Base-by-base conservation (phyloP, 2,888 invertebrate species). In the Lumbricus terrestris region DNA sequence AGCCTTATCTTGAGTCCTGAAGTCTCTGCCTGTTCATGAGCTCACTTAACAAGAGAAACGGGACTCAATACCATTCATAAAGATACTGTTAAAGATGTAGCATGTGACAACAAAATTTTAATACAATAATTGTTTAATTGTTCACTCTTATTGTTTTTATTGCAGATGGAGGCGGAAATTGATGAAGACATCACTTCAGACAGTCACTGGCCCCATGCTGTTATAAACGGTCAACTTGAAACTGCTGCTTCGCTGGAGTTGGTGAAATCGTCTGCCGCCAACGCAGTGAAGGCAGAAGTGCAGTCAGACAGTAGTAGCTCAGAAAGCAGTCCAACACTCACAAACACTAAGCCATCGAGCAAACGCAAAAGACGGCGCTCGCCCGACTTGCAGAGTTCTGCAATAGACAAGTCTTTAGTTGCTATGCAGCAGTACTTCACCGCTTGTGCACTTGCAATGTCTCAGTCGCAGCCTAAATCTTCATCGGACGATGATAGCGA, bases 391-490 rank as follows among this genome's bases (percentile, higher is more conserved):
- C 69, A 69, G n/a, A 69, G 69, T 69, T 69, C 69, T 69, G 69
- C 69, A n/a, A 69, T 69, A n/a, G 69, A 69, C n/a, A 69, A 69
- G 69, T 69, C 69, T 69, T n/a, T 69, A 16, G 69, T 69, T 69
- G 69, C 69, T 11, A 69, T 69, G 69, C 69, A 69, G 69, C 69
- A 69, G n/a, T 69, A 69, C 13, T 69, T 69, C 69, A 69, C 69
- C 69, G 69, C 69, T n/a, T 69, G 69, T 69, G 69, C 69, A n/a
- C 69, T 69, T n/a, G 69, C 69, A 69, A 69, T 69, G 69, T 69
- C 69, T 69, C 69, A 69, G 69, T 69, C 69, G n/a, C 69, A n/a
- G 69, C 69, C 69, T 69, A 69, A n/a, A n/a, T 69, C 69, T 5
- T n/a, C 69, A 8, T 29, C 69, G 8, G 69, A 69, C 16, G 69